Conservation (phyloP, 2,888 invertebrate genomes). For the Chesias legatella region DNA sequence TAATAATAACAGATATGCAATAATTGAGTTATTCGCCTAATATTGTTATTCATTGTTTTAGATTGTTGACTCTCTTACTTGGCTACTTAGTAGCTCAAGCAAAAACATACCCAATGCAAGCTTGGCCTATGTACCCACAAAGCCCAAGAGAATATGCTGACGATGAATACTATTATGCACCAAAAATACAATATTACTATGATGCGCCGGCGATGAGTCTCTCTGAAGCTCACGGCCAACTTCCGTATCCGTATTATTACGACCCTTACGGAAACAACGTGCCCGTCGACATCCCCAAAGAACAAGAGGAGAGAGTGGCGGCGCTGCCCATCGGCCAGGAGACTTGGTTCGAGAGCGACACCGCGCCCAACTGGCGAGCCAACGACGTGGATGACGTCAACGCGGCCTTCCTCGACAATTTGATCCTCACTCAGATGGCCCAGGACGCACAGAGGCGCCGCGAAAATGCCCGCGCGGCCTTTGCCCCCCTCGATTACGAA, state of each 20-base stretch:
- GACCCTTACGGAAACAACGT: slow-evolving; percentile 72
- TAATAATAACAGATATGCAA: too few species aligned
- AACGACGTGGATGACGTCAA: slow-evolving; percentile 77
- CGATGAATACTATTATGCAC: slow-evolving; percentile 80
- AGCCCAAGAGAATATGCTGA: slow-evolving; percentile 72
- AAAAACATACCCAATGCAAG: slow-evolving; percentile 65
- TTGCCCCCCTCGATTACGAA: slow-evolving; percentile 63
- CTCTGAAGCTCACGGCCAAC: slow-evolving; percentile 64
- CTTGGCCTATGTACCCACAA: slow-evolving; percentile 75
- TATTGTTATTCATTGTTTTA: slow-evolving; percentile 43
- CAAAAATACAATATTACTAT: slow-evolving; percentile 74
- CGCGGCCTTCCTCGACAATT: slow-evolving; percentile 84
- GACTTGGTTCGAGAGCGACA: slow-evolving; percentile 82
- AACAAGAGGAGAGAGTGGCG: slow-evolving; percentile 82
- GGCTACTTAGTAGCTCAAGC: slow-evolving; percentile 72
- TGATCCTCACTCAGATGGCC: slow-evolving; percentile 84
- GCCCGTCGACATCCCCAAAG: slow-evolving; percentile 80
- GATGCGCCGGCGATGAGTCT: slow-evolving; percentile 58
- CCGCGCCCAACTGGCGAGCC: slow-evolving; percentile 62
- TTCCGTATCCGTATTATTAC: slow-evolving; percentile 68
- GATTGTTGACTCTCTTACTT: slow-evolving; percentile 62
- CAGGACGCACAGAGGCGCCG: slow-evolving; percentile 77
- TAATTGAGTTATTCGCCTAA: background rate
- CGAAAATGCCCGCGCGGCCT: slow-evolving; percentile 68
- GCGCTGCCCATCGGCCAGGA: slow-evolving; percentile 84